Percentiles rank a stretch among this genome's conserved stretches.
Conservation (phyloP, 1,140 invertebrate genomes). For the Charaxes varanes region DNA sequence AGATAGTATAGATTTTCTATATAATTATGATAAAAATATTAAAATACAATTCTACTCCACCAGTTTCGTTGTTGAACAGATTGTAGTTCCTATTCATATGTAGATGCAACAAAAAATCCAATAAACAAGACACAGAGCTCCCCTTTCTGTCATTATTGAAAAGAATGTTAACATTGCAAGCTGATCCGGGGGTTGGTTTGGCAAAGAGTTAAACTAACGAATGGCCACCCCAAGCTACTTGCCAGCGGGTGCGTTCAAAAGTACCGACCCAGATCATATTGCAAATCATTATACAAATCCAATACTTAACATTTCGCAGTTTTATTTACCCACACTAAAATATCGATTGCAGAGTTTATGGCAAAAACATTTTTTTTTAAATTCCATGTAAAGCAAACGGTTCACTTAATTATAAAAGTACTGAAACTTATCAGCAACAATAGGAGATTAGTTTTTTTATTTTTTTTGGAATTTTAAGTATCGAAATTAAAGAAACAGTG, state of each 20-base stretch:
- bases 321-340: too few relatives aligned
- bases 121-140: constrained; percentile 68
- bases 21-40: constrained; percentile 2
- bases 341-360: too few relatives aligned
- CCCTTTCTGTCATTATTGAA: constrained; percentile 68
- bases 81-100: constrained; percentile 68
- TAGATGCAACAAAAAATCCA: constrained; percentile 73
- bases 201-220: constrained; percentile 73
- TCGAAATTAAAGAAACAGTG: too few relatives aligned
- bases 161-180: constrained; percentile 70
- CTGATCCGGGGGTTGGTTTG: constrained; percentile 66
- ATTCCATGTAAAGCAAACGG: too few relatives aligned
- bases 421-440: too few relatives aligned
- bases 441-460: too few relatives aligned
- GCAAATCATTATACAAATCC: constrained; percentile 1
- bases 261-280: constrained; percentile 10
- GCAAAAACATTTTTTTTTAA: too few relatives aligned
- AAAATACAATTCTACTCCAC: constrained; percentile 35
- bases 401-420: too few relatives aligned
- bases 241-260: constrained; percentile 12
- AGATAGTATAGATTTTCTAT: too few relatives aligned
- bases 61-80: constrained; percentile 43
- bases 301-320: too few relatives aligned
- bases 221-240: constrained; percentile 46
- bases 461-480: too few relatives aligned